phyloP scores from a whole-genome alignment of 2,888 invertebrate genomes.

The Troides helena region DNA sequence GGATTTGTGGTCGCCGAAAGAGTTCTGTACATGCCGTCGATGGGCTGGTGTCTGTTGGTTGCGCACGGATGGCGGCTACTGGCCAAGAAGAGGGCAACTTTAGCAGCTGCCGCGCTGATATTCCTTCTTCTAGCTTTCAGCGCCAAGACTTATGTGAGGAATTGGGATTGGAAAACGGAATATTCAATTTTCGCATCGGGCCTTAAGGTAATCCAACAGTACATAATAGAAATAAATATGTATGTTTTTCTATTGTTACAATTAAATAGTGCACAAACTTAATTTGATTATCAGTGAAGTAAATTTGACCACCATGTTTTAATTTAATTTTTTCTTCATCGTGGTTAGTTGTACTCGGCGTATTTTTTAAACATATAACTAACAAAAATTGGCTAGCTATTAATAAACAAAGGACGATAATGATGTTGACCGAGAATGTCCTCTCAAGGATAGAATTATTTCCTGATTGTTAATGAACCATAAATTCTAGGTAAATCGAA shows the following conservation, averaged over 20 bases:
- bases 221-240: constrained; percentile 56
- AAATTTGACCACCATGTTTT: no score
- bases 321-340: background rate
- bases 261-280: background rate
- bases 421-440: no score
- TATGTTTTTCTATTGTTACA: no score
- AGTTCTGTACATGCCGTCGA: constrained; percentile 97
- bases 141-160: constrained; percentile 91
- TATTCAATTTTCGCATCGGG: constrained; percentile 97
- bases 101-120: constrained; percentile 84
- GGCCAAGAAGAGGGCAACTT: constrained; percentile 82
- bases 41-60: constrained; percentile 97
- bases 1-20: constrained; percentile 98
- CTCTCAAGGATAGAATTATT: no score
- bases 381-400: no score
- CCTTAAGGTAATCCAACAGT: constrained; percentile 72
- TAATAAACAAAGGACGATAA: no score
- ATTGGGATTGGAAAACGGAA: constrained; percentile 96
- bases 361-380: no score
- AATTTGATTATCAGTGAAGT: no score
- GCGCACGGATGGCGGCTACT: constrained; percentile 91
- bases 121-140: constrained; percentile 88
- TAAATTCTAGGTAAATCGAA: constrained; percentile 85
- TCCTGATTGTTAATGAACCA: background rate
- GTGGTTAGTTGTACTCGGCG: background rate